A percentile compares a stretch with the other conserved stretches of the same genome.
phyloP scores from a whole-genome alignment of 2,888 invertebrate species.

The Chymomyza fuscimana region DNA sequence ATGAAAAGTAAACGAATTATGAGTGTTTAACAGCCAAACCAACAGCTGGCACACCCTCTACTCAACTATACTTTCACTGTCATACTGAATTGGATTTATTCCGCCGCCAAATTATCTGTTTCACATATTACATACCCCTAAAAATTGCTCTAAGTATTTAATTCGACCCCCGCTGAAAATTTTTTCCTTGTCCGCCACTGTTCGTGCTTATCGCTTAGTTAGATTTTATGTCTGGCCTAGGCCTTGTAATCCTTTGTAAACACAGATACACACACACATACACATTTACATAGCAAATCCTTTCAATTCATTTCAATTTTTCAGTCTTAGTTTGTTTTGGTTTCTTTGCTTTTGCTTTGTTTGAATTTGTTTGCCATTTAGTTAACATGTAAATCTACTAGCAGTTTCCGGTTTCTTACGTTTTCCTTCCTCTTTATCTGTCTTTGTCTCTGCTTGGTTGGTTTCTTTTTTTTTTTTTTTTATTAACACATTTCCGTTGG shows the following conservation, averaged over 20 bases:
- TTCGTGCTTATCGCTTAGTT: constrained; percentile 25
- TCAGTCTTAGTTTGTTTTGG: constrained; percentile 4
- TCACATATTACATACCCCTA: no score
- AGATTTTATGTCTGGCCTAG: constrained; percentile 22
- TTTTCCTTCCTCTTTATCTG: constrained; percentile 4
- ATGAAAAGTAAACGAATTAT: no score
- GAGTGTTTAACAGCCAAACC: no score
- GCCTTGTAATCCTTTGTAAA: constrained; percentile 26
- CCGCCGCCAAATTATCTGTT: no score
- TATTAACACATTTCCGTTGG: constrained; percentile 45
- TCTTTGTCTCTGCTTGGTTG: neutral
- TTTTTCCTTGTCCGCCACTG: no score
- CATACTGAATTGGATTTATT: no score
- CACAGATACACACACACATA: constrained; percentile 7
- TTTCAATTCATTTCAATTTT: constrained; percentile 52
- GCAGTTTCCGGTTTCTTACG: constrained; percentile 4
- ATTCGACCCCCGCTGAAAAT: no score
- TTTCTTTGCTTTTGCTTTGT: neutral
- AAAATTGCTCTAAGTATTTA: no score
- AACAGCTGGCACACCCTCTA: no score
- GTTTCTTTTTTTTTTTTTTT: constrained; percentile 29
- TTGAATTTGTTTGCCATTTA: constrained; percentile 12
- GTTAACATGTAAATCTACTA: constrained; percentile 25
- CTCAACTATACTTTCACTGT: no score
- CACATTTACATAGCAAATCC: neutral